Conservation (phyloP, 1,140 invertebrate genomes). For the Hestina assimilis region DNA sequence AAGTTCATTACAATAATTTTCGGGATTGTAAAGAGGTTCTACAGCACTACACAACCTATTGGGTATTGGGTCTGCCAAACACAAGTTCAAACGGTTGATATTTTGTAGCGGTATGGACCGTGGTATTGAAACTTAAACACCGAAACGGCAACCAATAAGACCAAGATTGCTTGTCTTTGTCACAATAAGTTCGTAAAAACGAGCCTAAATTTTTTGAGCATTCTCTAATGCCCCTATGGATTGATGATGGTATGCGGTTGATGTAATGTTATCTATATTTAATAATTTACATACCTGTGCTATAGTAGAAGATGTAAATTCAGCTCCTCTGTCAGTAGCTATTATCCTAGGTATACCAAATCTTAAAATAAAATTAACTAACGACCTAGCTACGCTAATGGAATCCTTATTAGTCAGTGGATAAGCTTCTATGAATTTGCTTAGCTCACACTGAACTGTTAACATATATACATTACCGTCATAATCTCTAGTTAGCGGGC, state of each 20-base stretch:
- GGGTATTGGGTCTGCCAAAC: conserved; percentile 15
- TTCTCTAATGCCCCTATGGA: conserved; percentile 26
- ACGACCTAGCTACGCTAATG: background rate
- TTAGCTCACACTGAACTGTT: conserved; percentile 18
- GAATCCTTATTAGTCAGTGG: conserved; percentile 4
- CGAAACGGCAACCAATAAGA: background rate
- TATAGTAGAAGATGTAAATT: background rate
- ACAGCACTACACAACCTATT: background rate
- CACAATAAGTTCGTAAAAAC: conserved; percentile 8
- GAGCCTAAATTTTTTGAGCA: conserved; percentile 17
- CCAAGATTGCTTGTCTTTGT: background rate
- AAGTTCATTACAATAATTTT: conserved; percentile 22
- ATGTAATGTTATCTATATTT: conserved; percentile 13
- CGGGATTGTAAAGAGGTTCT: conserved; percentile 23
- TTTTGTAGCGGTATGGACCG: conserved; percentile 23
- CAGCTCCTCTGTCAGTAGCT: background rate
- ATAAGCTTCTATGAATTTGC: conserved; percentile 17
- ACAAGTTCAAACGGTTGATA: conserved; percentile 25
- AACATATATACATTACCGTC: conserved; percentile 4
- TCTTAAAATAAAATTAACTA: conserved; percentile 22
- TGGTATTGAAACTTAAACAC: conserved; percentile 17
- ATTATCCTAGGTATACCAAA: conserved; percentile 1
- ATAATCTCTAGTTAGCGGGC: conserved; percentile 10
- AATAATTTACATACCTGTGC: conserved; percentile 14
- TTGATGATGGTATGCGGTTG: conserved; percentile 28